Conservation (phyloP, 2,888 invertebrate species). For the Drosophila leonis region DNA sequence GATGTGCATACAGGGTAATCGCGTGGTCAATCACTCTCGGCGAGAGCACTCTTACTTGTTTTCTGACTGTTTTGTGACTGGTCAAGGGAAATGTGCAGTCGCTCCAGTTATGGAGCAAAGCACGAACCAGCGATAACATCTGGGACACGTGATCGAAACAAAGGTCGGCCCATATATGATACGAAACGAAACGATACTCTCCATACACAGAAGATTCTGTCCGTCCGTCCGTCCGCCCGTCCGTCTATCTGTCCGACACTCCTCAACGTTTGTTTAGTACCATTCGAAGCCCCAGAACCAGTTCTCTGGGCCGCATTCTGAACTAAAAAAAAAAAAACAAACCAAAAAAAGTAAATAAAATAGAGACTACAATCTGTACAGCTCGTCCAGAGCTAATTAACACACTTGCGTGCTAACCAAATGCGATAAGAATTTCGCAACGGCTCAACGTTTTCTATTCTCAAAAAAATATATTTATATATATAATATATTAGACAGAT, state of each 20-base stretch:
- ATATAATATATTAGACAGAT: no score
- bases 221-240: not conserved
- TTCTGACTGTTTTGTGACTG: not conserved
- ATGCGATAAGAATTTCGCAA: constrained; percentile 64
- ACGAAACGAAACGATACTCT: constrained; percentile 14
- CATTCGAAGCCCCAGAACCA: constrained; percentile 34
- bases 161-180: constrained; percentile 50
- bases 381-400: constrained; percentile 61
- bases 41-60: constrained; percentile 12
- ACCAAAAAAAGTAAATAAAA: constrained; percentile 30
- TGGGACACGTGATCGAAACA: constrained; percentile 48
- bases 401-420: constrained; percentile 69
- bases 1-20: not conserved
- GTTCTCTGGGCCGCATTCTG: constrained; percentile 60
- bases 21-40: not conserved
- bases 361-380: constrained; percentile 31
- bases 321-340: constrained; percentile 29
- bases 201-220: constrained; percentile 17
- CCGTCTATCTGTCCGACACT: constrained; percentile 2
- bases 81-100: constrained; percentile 29
- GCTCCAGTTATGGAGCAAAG: constrained; percentile 31
- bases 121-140: constrained; percentile 33
- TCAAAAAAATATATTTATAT: no score
- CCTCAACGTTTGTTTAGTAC: constrained; percentile 34
- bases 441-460: constrained; percentile 50